phyloP scores from a whole-genome alignment of 2,113 vertebrate genomes.

The Crotalus viridis region DNA sequence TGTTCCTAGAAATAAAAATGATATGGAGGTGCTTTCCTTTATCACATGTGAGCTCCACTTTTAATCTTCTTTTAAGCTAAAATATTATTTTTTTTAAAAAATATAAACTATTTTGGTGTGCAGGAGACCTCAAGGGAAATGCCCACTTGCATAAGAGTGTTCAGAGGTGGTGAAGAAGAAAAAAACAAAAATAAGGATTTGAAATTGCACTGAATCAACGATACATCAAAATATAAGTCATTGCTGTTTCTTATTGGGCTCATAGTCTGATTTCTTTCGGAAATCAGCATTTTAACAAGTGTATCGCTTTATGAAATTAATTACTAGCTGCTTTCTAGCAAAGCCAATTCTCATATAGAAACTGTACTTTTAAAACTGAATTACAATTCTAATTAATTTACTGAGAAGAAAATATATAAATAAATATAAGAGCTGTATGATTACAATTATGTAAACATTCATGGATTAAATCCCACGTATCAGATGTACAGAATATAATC shows the following conservation, averaged over 20 bases:
- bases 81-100: not conserved
- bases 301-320: not conserved
- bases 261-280: not conserved
- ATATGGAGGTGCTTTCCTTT: not conserved
- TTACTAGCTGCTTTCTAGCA: not conserved
- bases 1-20: not conserved
- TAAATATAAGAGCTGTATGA: not conserved
- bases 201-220: not conserved
- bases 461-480: not conserved
- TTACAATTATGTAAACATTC: not conserved
- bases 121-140: not conserved
- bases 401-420: not conserved
- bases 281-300: not conserved
- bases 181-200: not conserved
- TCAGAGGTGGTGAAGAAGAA: not conserved
- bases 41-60: not conserved
- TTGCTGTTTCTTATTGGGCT: not conserved
- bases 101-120: not conserved
- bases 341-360: not conserved
- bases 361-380: not conserved
- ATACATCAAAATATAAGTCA: not conserved
- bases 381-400: not conserved
- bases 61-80: not conserved
- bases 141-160: not conserved
- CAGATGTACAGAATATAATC: not conserved